Conservation (phyloP, 1,140 invertebrate genomes). For the Apis laboriosa region DNA sequence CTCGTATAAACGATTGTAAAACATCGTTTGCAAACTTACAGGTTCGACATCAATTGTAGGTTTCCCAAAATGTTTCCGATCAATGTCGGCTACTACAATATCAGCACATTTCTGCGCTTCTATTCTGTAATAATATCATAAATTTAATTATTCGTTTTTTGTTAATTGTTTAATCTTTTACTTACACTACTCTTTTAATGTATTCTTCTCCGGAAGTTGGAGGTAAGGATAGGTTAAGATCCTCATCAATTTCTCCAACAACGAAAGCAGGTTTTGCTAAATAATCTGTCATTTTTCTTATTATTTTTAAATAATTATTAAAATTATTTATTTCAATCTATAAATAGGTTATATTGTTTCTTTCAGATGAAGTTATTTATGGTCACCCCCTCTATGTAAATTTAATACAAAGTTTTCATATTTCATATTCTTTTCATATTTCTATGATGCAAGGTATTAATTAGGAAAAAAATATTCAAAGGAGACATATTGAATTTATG, state of each 20-base stretch:
- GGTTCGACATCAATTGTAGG: constrained; percentile 74
- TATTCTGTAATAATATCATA: constrained; percentile 70
- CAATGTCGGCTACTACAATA: constrained; percentile 81
- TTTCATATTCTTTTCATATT: too few species aligned
- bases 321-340: not conserved
- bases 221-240: constrained; percentile 80
- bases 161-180: not conserved
- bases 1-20: not conserved
- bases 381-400: not conserved
- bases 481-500: too few species aligned
- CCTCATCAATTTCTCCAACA: constrained; percentile 76
- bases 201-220: constrained; percentile 83
- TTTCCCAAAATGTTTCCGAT: constrained; percentile 72
- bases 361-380: not conserved
- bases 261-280: constrained; percentile 72
- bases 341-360: not conserved
- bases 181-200: constrained; percentile 82
- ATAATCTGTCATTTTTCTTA: constrained; percentile 62
- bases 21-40: constrained; percentile 63
- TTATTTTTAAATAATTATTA: not conserved
- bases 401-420: too few species aligned
- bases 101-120: constrained; percentile 82
- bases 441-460: too few species aligned
- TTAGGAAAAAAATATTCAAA: too few species aligned
- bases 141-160: constrained; percentile 7